Base-by-base conservation (phyloP, 2,888 invertebrate species). In the Philonicus albiceps region DNA sequence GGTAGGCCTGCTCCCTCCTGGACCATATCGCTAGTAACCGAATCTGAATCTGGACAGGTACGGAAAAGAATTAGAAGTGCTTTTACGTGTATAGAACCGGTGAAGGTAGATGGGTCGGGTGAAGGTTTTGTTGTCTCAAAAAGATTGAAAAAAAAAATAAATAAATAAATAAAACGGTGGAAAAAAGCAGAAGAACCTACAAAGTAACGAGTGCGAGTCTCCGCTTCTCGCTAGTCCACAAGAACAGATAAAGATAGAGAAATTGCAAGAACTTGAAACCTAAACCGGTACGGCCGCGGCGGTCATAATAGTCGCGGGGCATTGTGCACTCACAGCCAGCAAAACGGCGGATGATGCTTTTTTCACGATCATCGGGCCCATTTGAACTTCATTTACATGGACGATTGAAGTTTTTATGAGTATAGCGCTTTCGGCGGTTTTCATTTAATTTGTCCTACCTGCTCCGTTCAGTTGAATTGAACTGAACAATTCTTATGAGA, bases 231-330 rank as follows among this genome's bases (percentile, higher is more conserved):
- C 37, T 55, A 31, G 64, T 19, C 43, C 83, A 40, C 34, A 83
- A 72, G 83, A 83, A 55, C 64, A 83, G 83, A 83, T 83, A 83
- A 83, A 83, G 37, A 83, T 55, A 72, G 83, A 83, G 83, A 83
- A 83, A 83, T 83, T 83, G 83, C 83, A 83, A 83, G 83, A 83
- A 83, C 83, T 83, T 83, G 83, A 83, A 83, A 83, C 83, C 72
- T 83, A 72, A 83, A 83, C 83, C 83, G 83, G 83, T 83, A 37
- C 83, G 83, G 49, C 55, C 81, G 34, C 64, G 49, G 49, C 83
- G 72, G 49, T 83, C 72, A 40, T 72, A 72, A 72, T 72, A 37
- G 55, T 72, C 37, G 55, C 34, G 34, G 19, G 64, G 83, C 83
- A 55, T 83, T 64, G 64, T 72, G 27, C 49, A 30, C 34, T 64